A percentile compares a stretch with the other conserved stretches of the same genome.
Conservation (phyloP, 2,113 vertebrate species). For the Xiphophorus couchianus region DNA sequence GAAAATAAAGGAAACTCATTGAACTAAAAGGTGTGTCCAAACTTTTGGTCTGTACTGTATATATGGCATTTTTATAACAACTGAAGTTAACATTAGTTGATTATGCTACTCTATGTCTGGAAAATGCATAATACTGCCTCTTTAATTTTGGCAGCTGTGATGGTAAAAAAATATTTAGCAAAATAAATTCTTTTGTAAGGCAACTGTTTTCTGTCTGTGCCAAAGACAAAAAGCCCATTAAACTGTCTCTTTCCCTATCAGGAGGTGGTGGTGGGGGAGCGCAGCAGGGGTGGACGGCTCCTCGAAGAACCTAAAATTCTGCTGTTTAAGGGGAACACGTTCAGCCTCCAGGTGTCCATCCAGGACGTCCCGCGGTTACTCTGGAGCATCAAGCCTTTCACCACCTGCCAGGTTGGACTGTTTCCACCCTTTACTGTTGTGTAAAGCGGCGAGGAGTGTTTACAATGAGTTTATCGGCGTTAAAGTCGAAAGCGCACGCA, state of each 20-base stretch:
- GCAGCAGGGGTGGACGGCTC: conserved; percentile 86
- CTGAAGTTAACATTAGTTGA: no score
- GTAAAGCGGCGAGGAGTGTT: background rate
- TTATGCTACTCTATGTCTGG: no score
- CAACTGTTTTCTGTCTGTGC: background rate
- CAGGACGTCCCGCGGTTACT: conserved; percentile 92
- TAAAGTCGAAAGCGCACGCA: background rate
- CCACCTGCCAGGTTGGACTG: conserved; percentile 89
- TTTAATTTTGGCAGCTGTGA: background rate
- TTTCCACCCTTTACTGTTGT: background rate
- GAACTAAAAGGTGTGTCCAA: no score
- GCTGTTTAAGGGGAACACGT: conserved; percentile 89
- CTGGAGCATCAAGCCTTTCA: conserved; percentile 96
- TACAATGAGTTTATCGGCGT: background rate
- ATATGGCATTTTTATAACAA: no score
- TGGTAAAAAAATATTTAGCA: background rate
- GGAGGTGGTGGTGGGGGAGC: conserved; percentile 89
- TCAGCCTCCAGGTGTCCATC: conserved; percentile 94
- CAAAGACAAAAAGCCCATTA: background rate
- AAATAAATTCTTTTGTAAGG: background rate
- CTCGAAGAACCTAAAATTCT: conserved; percentile 92
- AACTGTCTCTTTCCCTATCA: conserved; percentile 57
- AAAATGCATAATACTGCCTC: no score
- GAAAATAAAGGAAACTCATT: no score
- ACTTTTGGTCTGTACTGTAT: no score